Evolutionary conservation across 2,113 vertebrate genomes (phyloP).

Genomic region (Glaucidium brasilianum): DNA sequence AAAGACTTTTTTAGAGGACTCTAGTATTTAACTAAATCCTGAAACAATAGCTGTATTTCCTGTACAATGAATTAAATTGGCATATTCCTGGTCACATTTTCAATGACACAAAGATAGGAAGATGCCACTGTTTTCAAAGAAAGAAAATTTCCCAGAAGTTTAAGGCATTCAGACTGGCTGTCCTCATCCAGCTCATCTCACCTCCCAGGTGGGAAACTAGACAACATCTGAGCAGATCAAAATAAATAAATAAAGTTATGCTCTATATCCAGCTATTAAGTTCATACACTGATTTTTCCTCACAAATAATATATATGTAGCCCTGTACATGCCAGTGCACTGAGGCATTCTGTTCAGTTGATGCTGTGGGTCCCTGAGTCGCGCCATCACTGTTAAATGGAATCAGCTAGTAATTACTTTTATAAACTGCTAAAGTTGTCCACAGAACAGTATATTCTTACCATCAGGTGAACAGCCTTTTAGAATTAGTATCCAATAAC

Average conservation of each 20-base stretch:
- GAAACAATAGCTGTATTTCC: background rate
- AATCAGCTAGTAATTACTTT: background rate
- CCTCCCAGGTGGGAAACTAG: background rate
- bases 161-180: background rate
- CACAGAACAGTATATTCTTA: background rate
- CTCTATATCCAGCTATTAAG: background rate
- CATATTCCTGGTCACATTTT: background rate
- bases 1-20: background rate
- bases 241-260: background rate
- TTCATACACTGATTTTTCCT: background rate
- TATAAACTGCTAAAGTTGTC: background rate
- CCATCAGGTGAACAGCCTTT: background rate
- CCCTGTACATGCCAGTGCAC: background rate
- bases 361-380: rapidly evolving
- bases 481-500: background rate
- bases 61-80: background rate
- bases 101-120: background rate
- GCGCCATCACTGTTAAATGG: background rate
- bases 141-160: background rate
- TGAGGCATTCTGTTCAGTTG: background rate
- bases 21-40: background rate
- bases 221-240: background rate
- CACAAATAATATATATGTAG: background rate
- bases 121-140: background rate
- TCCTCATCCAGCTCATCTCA: background rate